Percentiles rank a stretch among this genome's conserved stretches.
Evolutionary conservation across 2,888 invertebrate species (phyloP).

Genomic region (Phymatocera aterrima): DNA sequence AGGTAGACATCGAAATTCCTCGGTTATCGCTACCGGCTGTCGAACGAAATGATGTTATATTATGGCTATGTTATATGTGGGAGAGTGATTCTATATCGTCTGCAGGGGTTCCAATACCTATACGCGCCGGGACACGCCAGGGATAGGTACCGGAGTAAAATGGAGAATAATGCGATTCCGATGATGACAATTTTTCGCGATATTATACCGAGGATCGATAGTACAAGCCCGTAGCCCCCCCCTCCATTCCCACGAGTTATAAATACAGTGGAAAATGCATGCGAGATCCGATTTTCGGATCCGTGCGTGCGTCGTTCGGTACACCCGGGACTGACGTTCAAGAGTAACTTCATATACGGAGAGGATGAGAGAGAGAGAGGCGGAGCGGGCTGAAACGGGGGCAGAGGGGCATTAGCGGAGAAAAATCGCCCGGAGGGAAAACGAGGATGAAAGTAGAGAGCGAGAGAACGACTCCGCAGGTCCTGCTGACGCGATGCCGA

Average conservation of each 20-base stretch:
- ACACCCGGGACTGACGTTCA: not conserved
- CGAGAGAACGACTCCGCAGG: not conserved
- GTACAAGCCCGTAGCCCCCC: too few species aligned
- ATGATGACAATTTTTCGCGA: not conserved
- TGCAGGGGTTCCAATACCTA: not conserved
- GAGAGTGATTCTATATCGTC: not conserved
- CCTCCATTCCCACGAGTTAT: constrained; percentile 32
- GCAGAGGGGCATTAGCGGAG: constrained; percentile 17
- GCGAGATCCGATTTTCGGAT: constrained; percentile 32
- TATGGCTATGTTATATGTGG: too few species aligned
- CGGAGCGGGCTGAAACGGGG: too few species aligned
- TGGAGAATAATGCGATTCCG: not conserved
- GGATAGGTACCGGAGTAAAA: not conserved
- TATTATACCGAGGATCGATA: not conserved
- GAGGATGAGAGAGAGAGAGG: too few species aligned
- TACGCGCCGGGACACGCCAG: too few species aligned
- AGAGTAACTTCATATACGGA: not conserved
- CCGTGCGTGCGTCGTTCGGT: not conserved
- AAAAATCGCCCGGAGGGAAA: constrained; percentile 19
- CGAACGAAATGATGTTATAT: too few species aligned
- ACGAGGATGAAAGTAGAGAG: not conserved
- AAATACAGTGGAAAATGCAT: constrained; percentile 38
- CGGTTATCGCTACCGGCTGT: too few species aligned
- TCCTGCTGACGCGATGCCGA: too few species aligned
- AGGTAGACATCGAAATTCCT: not conserved